Conservation (phyloP, 2,888 invertebrate species). For the Hemistola chrysoprasaria region DNA sequence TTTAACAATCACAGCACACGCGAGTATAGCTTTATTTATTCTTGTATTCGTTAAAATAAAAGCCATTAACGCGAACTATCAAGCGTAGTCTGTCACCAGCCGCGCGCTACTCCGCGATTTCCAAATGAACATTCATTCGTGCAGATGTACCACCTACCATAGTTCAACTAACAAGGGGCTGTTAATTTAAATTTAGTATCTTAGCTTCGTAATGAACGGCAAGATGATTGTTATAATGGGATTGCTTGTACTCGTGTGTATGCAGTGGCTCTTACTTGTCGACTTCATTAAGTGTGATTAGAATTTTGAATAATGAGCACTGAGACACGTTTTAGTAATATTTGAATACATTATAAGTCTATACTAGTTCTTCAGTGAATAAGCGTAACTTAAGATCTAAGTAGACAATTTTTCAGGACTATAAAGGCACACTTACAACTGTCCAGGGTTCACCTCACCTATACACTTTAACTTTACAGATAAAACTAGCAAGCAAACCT, state of each 20-base stretch:
- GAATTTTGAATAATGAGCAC: conserved; percentile 8
- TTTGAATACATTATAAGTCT: no score
- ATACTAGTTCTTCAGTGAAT: no score
- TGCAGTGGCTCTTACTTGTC: conserved; percentile 24
- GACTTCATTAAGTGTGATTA: conserved; percentile 31
- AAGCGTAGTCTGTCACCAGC: conserved; percentile 20
- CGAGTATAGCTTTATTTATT: no score
- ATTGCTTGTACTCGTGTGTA: conserved; percentile 43
- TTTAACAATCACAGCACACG: no score
- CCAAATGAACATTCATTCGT: conserved; percentile 73
- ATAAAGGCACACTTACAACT: no score
- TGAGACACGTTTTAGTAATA: no score
- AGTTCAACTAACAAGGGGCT: conserved; percentile 78
- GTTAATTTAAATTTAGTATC: conserved; percentile 82
- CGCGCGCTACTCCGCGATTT: conserved; percentile 45
- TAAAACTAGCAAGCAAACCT: no score
- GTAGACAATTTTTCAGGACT: no score
- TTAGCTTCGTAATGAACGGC: conserved; percentile 76
- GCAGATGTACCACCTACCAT: conserved; percentile 54
- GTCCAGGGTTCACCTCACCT: no score
- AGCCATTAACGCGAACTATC: conserved; percentile 17
- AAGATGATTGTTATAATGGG: conserved; percentile 79
- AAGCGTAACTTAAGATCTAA: no score
- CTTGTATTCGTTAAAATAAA: conserved; percentile 10
- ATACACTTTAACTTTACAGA: no score